These are phyloP conservation scores for Ectemnius continuus DNA, from an alignment of 2,888 invertebrate genomes.

Conservation along the genomic window DNA sequence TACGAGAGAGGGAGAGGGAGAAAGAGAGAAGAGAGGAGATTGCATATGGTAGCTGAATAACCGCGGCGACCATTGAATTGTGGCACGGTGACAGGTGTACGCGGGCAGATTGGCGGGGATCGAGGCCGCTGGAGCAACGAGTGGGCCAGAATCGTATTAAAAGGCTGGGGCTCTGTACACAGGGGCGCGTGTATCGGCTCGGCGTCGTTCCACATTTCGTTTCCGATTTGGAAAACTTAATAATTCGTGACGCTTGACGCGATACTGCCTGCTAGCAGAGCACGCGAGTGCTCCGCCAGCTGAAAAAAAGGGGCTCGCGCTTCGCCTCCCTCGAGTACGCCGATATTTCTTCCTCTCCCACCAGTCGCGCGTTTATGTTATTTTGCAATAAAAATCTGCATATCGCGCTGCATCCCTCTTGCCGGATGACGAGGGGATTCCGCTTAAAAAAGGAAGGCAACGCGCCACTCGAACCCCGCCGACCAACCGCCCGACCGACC, in stretches of 20 bases:
- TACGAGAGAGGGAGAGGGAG: conserved; percentile 22
- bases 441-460: background rate
- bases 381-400: conserved; percentile 6
- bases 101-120: conserved; percentile 43
- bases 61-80: conserved; percentile 28
- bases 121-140: conserved; percentile 24
- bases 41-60: conserved; percentile 20
- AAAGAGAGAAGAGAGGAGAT: background rate
- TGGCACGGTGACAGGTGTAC: conserved; percentile 50
- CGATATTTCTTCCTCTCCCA: conserved; percentile 2
- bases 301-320: no score
- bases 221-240: conserved; percentile 20
- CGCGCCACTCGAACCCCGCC: background rate
- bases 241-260: conserved; percentile 34
- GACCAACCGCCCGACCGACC: no score
- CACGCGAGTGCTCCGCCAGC: background rate
- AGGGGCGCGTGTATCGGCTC: conserved; percentile 17
- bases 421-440: background rate
- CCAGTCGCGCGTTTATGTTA: background rate
- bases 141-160: conserved; percentile 31
- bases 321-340: background rate
- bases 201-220: conserved; percentile 15
- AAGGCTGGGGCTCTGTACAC: conserved; percentile 18
- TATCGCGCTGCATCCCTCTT: background rate
- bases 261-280: conserved; percentile 23